Percentiles rank a stretch among this genome's conserved stretches.
These are phyloP conservation scores for Drosophila prolongata DNA, from an alignment of 2,888 invertebrate genomes.

Conservation along the genomic window DNA sequence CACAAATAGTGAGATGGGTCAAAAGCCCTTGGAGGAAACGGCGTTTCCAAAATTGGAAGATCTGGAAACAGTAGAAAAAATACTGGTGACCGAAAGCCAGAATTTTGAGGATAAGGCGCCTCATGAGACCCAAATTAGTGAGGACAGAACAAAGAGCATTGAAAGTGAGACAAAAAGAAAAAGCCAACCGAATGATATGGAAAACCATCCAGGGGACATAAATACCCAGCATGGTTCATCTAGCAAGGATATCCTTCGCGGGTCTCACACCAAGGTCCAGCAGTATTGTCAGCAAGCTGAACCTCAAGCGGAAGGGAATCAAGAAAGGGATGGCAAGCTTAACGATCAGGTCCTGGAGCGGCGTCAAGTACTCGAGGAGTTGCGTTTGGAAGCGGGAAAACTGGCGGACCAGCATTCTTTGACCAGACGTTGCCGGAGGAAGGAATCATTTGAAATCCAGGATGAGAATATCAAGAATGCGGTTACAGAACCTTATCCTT, in stretches of 20 bases:
- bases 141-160: too few relatives aligned
- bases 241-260: too few relatives aligned
- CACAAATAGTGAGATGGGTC: background rate
- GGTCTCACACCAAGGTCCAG: too few relatives aligned
- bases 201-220: too few relatives aligned
- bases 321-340: background rate
- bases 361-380: background rate
- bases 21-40: background rate
- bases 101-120: too few relatives aligned
- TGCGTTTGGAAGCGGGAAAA: background rate
- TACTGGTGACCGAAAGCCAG: background rate
- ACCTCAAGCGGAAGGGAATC: background rate
- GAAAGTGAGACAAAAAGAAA: too few relatives aligned
- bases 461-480: background rate
- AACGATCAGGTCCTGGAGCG: background rate
- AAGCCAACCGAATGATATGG: background rate
- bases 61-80: too few relatives aligned
- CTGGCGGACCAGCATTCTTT: too few relatives aligned
- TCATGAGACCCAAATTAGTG: too few relatives aligned
- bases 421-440: background rate
- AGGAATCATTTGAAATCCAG: background rate
- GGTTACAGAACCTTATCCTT: background rate
- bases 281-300: too few relatives aligned
- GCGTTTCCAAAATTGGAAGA: background rate
- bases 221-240: too few relatives aligned